phyloP scores from a whole-genome alignment of 1,140 invertebrate genomes.

The Drosophila leontia region DNA sequence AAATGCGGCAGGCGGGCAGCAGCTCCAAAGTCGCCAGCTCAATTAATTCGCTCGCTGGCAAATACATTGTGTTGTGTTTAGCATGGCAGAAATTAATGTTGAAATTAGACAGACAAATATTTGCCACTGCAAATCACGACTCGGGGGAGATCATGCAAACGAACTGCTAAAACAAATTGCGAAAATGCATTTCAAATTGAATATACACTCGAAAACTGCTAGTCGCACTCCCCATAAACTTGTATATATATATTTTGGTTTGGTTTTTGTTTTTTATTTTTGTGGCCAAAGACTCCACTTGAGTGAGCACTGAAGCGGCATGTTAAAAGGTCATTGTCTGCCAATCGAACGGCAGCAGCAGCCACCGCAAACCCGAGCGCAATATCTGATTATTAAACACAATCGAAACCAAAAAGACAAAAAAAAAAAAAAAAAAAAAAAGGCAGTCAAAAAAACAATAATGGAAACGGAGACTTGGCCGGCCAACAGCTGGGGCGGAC shows the following conservation, averaged over 20 bases:
- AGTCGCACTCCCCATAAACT: slow-evolving; percentile 21
- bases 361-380: slow-evolving; percentile 51
- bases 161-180: slow-evolving; percentile 73
- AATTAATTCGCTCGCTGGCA: slow-evolving; percentile 62
- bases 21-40: slow-evolving; percentile 56
- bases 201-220: slow-evolving; percentile 42
- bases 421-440: slow-evolving; percentile 27
- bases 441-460: slow-evolving; percentile 28
- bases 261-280: neutral
- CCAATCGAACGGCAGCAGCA: slow-evolving; percentile 63
- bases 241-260: slow-evolving; percentile 3
- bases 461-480: slow-evolving; percentile 20
- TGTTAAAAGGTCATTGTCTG: slow-evolving; percentile 80
- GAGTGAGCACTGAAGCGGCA: slow-evolving; percentile 71
- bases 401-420: slow-evolving; percentile 37
- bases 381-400: slow-evolving; percentile 77
- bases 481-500: slow-evolving; percentile 56
- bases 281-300: slow-evolving; percentile 36
- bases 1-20: slow-evolving; percentile 64
- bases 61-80: slow-evolving; percentile 53
- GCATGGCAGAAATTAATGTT: slow-evolving; percentile 72
- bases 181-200: slow-evolving; percentile 78
- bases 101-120: slow-evolving; percentile 74
- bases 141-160: slow-evolving; percentile 68
- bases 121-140: slow-evolving; percentile 80